Evolutionary conservation across 2,888 invertebrate genomes (phyloP).

Genomic region (Rhagonycha fulva): DNA sequence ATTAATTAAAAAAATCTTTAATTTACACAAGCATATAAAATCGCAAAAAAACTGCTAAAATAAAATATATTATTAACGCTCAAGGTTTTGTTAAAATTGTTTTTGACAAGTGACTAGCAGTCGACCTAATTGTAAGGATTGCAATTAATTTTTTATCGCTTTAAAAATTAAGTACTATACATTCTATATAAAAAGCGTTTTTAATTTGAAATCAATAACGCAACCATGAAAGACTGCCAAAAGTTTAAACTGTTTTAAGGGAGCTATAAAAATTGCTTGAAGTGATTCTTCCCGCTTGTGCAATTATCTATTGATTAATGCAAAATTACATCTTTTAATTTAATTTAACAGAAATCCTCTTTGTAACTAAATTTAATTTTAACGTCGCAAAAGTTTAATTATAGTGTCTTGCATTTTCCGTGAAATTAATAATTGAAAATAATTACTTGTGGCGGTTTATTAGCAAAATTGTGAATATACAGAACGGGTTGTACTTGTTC

Average conservation of each 20-base stretch:
- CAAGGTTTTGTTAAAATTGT: neutral
- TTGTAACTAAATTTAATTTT: neutral
- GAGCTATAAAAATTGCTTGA: constrained; percentile 10
- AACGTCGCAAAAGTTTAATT: neutral
- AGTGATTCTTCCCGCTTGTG: neutral
- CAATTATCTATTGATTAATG: neutral
- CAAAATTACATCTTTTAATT: neutral
- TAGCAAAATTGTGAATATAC: neutral
- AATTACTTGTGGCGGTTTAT: neutral
- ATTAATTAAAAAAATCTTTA: neutral
- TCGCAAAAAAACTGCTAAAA: neutral
- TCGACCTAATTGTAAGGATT: neutral
- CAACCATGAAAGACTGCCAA: constrained; percentile 11
- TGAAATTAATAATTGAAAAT: neutral
- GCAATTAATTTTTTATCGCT: neutral
- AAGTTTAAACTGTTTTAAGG: constrained; percentile 15
- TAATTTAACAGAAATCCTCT: neutral
- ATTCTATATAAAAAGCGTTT: constrained; percentile 6
- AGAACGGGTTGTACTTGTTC: neutral
- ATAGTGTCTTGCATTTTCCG: neutral
- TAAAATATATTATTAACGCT: constrained; percentile 1
- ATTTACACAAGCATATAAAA: neutral
- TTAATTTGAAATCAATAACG: constrained; percentile 19
- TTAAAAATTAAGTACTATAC: constrained; percentile 9
- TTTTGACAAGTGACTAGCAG: neutral